Conservation (phyloP, 2,113 vertebrate species). For the Reinhardtius hippoglossoides region DNA sequence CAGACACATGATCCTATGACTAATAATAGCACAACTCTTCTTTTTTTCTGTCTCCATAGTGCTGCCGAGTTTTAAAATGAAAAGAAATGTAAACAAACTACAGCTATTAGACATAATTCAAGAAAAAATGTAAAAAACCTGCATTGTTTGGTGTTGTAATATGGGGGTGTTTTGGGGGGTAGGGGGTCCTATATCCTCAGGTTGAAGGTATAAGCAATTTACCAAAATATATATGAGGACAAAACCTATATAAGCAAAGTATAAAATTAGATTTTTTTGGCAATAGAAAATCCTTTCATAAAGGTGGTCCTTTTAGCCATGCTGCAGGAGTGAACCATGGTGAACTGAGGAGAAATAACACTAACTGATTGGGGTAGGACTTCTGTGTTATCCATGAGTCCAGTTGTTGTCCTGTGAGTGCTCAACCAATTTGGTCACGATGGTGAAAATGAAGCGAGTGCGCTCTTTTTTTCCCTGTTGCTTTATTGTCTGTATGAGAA, state of each 20-base stretch:
- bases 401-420: constrained; percentile 68
- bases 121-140: constrained; percentile 57
- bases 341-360: constrained; percentile 55
- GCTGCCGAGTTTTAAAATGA: constrained; percentile 67
- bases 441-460: constrained; percentile 70
- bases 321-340: constrained; percentile 48
- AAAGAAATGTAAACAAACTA: constrained; percentile 62
- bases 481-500: constrained; percentile 71
- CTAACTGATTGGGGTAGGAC: constrained; percentile 78
- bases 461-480: constrained; percentile 64
- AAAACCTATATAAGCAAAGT: constrained; percentile 37
- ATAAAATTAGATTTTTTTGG: constrained; percentile 56
- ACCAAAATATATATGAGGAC: constrained; percentile 59
- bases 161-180: constrained; percentile 78
- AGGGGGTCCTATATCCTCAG: constrained; percentile 81
- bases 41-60: constrained; percentile 73
- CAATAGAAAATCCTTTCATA: constrained; percentile 53
- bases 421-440: constrained; percentile 71
- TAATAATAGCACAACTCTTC: constrained; percentile 82
- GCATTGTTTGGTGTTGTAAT: constrained; percentile 81
- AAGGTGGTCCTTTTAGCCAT: constrained; percentile 59
- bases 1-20: constrained; percentile 70
- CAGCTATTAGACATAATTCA: constrained; percentile 62
- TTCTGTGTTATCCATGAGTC: constrained; percentile 66
- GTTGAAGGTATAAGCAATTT: constrained; percentile 67